Evolutionary conservation across 2,888 invertebrate genomes (phyloP).

Genomic region (Sarcophaga variegata): DNA sequence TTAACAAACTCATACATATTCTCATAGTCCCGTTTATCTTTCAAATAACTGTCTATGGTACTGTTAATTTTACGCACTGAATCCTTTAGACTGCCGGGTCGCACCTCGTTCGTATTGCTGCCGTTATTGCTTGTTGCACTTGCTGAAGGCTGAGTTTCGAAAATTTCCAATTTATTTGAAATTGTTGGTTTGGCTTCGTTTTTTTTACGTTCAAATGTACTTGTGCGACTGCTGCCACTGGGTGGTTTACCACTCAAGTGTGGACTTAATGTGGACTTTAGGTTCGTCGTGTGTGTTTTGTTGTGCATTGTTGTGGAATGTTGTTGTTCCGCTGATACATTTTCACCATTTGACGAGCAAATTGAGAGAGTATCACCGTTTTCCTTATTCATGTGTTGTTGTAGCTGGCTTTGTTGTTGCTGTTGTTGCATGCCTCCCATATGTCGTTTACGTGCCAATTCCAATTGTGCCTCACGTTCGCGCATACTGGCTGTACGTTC

Average conservation of each 20-base stretch:
- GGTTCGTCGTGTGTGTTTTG: constrained; percentile 18
- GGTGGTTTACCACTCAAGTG: constrained; percentile 69
- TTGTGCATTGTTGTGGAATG: constrained; percentile 73
- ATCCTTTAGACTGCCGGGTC: constrained; percentile 80
- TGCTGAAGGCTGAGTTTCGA: constrained; percentile 70
- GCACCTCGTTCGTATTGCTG: constrained; percentile 55
- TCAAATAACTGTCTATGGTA: constrained; percentile 81
- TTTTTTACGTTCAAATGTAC: constrained; percentile 79
- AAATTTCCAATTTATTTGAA: constrained; percentile 79
- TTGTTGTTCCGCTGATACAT: constrained; percentile 83
- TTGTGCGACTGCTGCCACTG: constrained; percentile 78
- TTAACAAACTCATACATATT: constrained; percentile 80
- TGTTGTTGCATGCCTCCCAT: constrained; percentile 67
- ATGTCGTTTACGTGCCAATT: constrained; percentile 83
- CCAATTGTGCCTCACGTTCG: constrained; percentile 87
- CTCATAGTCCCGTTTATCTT: constrained; percentile 81
- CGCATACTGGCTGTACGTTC: constrained; percentile 93
- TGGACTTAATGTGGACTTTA: constrained; percentile 60
- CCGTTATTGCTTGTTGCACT: background rate
- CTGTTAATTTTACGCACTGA: constrained; percentile 82
- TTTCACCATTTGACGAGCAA: constrained; percentile 82
- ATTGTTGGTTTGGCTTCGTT: constrained; percentile 76
- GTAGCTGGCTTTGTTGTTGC: constrained; percentile 35
- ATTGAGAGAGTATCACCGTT: constrained; percentile 81
- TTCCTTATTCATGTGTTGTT: constrained; percentile 72